phyloP scores from a whole-genome alignment of 2,888 invertebrate genomes.

The Emmelina monodactyla region DNA sequence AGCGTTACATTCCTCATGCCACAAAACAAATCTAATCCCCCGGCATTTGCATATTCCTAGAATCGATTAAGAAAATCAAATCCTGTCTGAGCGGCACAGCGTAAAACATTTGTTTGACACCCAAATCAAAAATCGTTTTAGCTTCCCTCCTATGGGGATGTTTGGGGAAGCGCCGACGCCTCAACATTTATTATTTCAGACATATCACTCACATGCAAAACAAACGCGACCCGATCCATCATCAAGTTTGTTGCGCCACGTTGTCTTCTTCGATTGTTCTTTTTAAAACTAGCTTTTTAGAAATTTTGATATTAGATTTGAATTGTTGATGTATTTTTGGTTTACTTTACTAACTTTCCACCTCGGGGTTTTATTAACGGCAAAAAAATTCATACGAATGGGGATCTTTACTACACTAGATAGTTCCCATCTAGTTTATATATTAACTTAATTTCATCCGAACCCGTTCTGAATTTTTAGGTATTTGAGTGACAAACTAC shows the following conservation, averaged over 20 bases:
- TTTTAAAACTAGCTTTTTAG: too few species aligned
- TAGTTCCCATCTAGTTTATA: too few species aligned
- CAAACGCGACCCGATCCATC: conserved; percentile 66
- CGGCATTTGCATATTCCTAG: conserved; percentile 43
- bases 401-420: too few species aligned
- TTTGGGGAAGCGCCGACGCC: conserved; percentile 58
- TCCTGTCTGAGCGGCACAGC: conserved; percentile 52
- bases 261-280: conserved; percentile 52
- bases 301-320: too few species aligned
- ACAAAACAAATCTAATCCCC: conserved; percentile 18
- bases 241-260: conserved; percentile 50
- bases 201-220: conserved; percentile 68
- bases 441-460: too few species aligned
- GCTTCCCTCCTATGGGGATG: conserved; percentile 49
- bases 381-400: too few species aligned
- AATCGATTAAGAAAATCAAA: conserved; percentile 66
- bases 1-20: too few species aligned
- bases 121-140: conserved; percentile 68
- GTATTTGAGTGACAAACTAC: too few species aligned
- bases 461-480: too few species aligned
- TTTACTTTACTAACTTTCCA: too few species aligned
- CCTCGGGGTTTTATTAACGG: too few species aligned
- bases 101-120: conserved; percentile 67
- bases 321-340: too few species aligned
- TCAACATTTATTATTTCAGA: conserved; percentile 68